Evolutionary conservation across 2,888 invertebrate genomes (phyloP).

Genomic region (Psococerastis gibbosa): DNA sequence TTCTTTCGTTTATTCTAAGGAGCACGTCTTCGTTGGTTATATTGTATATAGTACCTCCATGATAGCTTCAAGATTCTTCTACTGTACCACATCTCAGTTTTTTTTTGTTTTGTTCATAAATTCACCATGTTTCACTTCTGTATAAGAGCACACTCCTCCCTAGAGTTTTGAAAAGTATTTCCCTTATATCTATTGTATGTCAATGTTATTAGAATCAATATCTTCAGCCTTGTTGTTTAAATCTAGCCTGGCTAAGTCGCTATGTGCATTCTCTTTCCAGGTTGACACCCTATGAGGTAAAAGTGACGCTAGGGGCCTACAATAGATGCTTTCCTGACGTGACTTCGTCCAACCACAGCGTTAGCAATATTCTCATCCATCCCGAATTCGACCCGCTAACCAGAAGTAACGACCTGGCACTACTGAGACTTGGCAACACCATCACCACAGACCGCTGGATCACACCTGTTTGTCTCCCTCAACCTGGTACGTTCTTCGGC

Average conservation of each 20-base stretch:
- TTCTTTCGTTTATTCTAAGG: too few species aligned
- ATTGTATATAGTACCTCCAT: too few species aligned
- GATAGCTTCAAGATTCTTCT: too few species aligned
- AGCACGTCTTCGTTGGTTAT: too few species aligned
- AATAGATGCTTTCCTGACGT: constrained; percentile 32
- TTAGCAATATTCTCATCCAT: constrained; percentile 31
- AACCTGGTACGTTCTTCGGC: constrained; percentile 25
- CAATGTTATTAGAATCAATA: too few species aligned
- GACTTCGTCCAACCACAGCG: constrained; percentile 31
- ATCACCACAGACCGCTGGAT: constrained; percentile 30
- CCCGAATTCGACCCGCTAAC: constrained; percentile 32
- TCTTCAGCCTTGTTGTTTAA: too few species aligned
- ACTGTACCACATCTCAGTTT: too few species aligned
- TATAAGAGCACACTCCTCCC: not conserved
- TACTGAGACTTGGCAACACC: constrained; percentile 31
- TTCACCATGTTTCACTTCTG: too few species aligned
- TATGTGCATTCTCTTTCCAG: constrained; percentile 20
- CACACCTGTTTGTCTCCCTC: constrained; percentile 37
- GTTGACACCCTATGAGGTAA: constrained; percentile 27
- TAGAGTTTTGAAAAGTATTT: constrained; percentile 10
- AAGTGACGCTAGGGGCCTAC: constrained; percentile 33
- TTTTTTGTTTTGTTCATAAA: too few species aligned
- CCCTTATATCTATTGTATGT: too few species aligned
- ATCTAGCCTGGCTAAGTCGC: not conserved
- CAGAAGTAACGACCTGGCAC: constrained; percentile 36